A percentile compares a stretch with the other conserved stretches of the same genome.
Conservation (phyloP, 1,140 invertebrate species). For the Ostrea denselamellosa region DNA sequence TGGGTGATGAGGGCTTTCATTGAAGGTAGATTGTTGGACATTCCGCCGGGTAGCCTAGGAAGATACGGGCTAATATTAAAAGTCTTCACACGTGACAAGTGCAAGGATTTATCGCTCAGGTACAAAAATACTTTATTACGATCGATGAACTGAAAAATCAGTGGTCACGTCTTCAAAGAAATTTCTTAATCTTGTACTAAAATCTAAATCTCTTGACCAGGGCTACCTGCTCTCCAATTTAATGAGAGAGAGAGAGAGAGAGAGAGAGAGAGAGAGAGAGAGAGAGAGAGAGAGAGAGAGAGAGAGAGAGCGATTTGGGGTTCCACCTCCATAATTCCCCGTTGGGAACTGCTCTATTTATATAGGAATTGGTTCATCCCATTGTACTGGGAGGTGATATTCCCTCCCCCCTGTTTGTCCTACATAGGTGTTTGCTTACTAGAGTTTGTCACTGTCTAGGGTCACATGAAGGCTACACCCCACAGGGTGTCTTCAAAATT, state of each 20-base stretch:
- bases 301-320: not conserved
- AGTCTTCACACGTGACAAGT: not conserved
- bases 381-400: not conserved
- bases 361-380: not conserved
- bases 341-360: not conserved
- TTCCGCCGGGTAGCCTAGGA: not conserved
- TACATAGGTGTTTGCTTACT: slow-evolving; percentile 12
- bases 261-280: not conserved
- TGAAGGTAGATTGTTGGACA: slow-evolving; percentile 32
- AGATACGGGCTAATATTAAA: slow-evolving; percentile 17
- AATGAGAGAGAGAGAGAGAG: not conserved
- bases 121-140: slow-evolving; percentile 20
- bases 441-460: slow-evolving; percentile 19
- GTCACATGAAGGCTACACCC: slow-evolving; percentile 2
- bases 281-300: not conserved
- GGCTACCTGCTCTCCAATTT: not conserved
- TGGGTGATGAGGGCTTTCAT: slow-evolving; percentile 22
- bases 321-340: not conserved
- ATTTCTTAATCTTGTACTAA: not conserved
- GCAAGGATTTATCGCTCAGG: not conserved
- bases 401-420: slow-evolving; percentile 13
- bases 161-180: not conserved
- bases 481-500: slow-evolving; percentile 16
- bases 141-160: slow-evolving; percentile 12
- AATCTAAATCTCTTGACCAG: not conserved